Percentiles rank a stretch among this genome's conserved stretches.
Evolutionary conservation across 1,140 invertebrate genomes (phyloP).

Genomic region (Phymorhynchus buccinoides): DNA sequence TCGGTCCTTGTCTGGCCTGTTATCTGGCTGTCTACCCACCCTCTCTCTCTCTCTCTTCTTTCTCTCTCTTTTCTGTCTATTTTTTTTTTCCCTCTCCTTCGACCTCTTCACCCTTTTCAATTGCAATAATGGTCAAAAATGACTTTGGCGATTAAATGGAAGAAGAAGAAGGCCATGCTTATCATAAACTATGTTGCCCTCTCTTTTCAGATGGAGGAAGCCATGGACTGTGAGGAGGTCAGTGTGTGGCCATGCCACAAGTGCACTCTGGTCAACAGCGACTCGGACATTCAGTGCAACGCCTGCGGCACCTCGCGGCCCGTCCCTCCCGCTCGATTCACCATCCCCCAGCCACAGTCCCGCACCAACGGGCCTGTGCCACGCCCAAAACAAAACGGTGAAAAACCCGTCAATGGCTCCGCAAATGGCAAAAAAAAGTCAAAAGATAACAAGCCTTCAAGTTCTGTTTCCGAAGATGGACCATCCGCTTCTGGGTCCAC

Average conservation of each 20-base stretch:
- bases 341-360: not conserved
- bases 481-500: not conserved
- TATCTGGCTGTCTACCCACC: no score
- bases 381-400: not conserved
- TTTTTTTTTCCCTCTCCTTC: no score
- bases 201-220: constrained; percentile 29
- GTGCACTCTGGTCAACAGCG: constrained; percentile 53
- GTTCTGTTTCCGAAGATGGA: not conserved
- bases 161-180: no score
- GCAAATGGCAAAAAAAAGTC: constrained; percentile 36
- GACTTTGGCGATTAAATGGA: no score
- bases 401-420: constrained; percentile 38
- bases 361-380: not conserved
- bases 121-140: no score
- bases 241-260: constrained; percentile 30
- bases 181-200: no score
- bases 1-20: no score
- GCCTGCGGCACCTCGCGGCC: not conserved
- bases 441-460: constrained; percentile 32
- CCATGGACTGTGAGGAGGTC: constrained; percentile 37
- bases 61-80: no score
- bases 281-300: not conserved
- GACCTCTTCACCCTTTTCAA: no score
- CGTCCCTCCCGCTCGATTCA: not conserved
- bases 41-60: no score